A percentile compares a stretch with the other conserved stretches of the same genome.
Evolutionary conservation across 1,140 invertebrate genomes (phyloP).

Genomic region (Gryllus bimaculatus): DNA sequence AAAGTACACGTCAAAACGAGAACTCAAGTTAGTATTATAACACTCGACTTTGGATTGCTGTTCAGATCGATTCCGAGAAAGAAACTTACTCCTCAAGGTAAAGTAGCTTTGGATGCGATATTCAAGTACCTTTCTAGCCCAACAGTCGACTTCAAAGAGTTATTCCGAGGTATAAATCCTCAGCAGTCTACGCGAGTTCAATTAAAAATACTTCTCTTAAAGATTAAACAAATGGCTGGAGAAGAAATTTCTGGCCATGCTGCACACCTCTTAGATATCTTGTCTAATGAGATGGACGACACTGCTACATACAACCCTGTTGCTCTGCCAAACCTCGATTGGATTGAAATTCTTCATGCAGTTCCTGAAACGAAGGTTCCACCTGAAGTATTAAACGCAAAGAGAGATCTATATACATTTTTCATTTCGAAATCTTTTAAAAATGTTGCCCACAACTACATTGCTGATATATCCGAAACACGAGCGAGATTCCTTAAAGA

Average conservation of each 20-base stretch:
- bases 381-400: background rate
- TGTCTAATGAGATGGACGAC: background rate
- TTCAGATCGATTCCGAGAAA: constrained; percentile 9
- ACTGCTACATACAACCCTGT: background rate
- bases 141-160: background rate
- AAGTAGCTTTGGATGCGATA: background rate
- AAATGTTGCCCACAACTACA: constrained; percentile 3
- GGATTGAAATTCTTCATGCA: constrained; percentile 6
- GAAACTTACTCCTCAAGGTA: background rate
- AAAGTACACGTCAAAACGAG: constrained; percentile 2
- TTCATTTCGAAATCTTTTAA: background rate
- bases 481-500: constrained; percentile 10
- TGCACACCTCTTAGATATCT: background rate
- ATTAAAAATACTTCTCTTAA: background rate
- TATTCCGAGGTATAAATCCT: constrained; percentile 8
- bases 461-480: background rate
- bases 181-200: background rate
- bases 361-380: background rate
- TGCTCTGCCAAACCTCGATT: background rate
- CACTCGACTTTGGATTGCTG: constrained; percentile 6
- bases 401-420: constrained; percentile 10
- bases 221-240: background rate
- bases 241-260: background rate
- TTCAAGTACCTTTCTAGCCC: background rate
- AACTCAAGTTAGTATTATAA: background rate